phyloP scores from a whole-genome alignment of 2,888 invertebrate genomes.

The Aspidapion aeneum region DNA sequence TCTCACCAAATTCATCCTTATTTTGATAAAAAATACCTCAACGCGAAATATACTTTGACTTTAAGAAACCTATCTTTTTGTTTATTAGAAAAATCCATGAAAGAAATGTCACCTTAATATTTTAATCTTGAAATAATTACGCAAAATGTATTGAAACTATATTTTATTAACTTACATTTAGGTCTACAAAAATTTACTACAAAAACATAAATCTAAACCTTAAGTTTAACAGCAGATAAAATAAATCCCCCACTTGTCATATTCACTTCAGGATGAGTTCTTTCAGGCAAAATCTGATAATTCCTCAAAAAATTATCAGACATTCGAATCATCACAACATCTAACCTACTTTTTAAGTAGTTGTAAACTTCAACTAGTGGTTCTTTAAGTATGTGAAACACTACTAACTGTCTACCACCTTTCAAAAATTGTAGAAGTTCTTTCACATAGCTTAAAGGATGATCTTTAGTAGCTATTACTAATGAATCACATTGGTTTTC shows the following conservation, averaged over 20 bases:
- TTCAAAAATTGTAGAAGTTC: slow-evolving; percentile 73
- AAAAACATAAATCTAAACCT: slow-evolving; percentile 28
- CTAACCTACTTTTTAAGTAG: slow-evolving; percentile 67
- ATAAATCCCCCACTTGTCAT: slow-evolving; percentile 92
- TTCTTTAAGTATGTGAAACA: slow-evolving; percentile 78
- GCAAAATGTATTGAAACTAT: too few species aligned
- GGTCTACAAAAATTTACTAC: too few species aligned
- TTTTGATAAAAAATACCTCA: slow-evolving; percentile 65
- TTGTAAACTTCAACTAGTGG: slow-evolving; percentile 81
- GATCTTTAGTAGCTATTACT: slow-evolving; percentile 78
- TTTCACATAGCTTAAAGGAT: slow-evolving; percentile 76
- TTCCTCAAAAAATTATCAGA: slow-evolving; percentile 84
- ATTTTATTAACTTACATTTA: too few species aligned
- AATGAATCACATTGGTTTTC: slow-evolving; percentile 68
- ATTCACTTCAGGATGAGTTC: slow-evolving; percentile 93
- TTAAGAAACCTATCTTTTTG: slow-evolving; percentile 67
- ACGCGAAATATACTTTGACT: slow-evolving; percentile 72
- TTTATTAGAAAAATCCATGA: slow-evolving; percentile 71
- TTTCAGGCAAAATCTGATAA: slow-evolving; percentile 84
- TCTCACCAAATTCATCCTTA: slow-evolving; percentile 22
- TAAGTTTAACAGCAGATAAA: slow-evolving; percentile 62
- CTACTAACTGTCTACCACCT: slow-evolving; percentile 78
- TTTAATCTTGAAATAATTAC: too few species aligned
- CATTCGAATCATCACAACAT: slow-evolving; percentile 73
- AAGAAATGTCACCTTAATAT: too few species aligned